Evolutionary conservation across 2,797 vertebrate species (phyloP).

Genomic region (Champsocephalus esox): DNA sequence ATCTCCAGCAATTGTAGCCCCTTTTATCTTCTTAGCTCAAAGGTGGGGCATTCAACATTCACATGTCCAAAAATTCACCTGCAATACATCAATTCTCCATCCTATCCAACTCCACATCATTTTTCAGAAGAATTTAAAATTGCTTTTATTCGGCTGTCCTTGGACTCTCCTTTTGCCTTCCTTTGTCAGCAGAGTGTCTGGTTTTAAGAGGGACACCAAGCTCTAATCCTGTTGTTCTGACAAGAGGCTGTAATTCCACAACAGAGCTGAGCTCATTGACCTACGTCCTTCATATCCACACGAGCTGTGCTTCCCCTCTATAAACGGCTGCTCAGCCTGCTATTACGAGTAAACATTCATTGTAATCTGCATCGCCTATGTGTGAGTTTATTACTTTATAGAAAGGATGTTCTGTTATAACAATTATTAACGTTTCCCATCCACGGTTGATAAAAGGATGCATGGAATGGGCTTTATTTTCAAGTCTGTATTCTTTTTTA

Average conservation of each 20-base stretch:
- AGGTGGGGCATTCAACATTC: slow-evolving; percentile 52
- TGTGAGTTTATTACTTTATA: slow-evolving; percentile 2
- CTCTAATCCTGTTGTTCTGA: slow-evolving; percentile 79
- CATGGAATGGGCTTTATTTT: too few relatives aligned
- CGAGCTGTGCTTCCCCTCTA: slow-evolving; percentile 27
- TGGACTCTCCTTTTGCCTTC: slow-evolving; percentile 34
- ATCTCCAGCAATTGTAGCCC: slow-evolving; percentile 49
- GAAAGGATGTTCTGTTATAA: neutral
- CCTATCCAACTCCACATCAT: slow-evolving; percentile 25
- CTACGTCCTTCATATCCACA: slow-evolving; percentile 54
- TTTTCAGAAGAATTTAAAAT: slow-evolving; percentile 38
- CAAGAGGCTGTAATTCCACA: slow-evolving; percentile 74
- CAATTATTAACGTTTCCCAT: neutral
- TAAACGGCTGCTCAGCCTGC: slow-evolving; percentile 23
- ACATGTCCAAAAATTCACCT: slow-evolving; percentile 44
- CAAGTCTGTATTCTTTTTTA: neutral
- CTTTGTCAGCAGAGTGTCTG: slow-evolving; percentile 59
- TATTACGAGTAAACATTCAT: slow-evolving; percentile 9
- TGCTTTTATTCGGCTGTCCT: slow-evolving; percentile 43
- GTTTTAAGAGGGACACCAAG: slow-evolving; percentile 67
- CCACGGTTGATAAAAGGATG: slow-evolving; percentile 1
- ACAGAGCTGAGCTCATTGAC: slow-evolving; percentile 68
- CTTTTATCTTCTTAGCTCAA: slow-evolving; percentile 49
- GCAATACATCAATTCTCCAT: slow-evolving; percentile 13
- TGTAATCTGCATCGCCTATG: neutral